A percentile compares a stretch with the other conserved stretches of the same genome.
phyloP scores from a whole-genome alignment of 2,888 invertebrate species.

The Hartigia nigra region DNA sequence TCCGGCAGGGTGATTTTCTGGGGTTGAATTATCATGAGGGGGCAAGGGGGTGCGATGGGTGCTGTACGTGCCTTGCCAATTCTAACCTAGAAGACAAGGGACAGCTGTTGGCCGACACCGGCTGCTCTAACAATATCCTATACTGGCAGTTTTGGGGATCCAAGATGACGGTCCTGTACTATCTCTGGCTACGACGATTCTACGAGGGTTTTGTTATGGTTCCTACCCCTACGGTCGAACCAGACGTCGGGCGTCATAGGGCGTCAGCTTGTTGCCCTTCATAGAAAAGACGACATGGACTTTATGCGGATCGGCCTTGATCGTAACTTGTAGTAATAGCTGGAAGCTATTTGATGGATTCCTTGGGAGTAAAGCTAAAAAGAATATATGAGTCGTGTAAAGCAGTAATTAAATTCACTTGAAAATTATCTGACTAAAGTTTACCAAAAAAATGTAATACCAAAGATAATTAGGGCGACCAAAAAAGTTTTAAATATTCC shows the following conservation, averaged over 20 bases:
- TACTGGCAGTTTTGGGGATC: slow-evolving; percentile 43
- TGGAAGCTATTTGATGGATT: no score
- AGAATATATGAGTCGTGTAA: no score
- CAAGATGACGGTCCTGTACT: slow-evolving; percentile 26
- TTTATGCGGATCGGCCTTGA: background rate
- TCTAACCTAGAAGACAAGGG: slow-evolving; percentile 22
- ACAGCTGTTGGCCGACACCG: slow-evolving; percentile 60
- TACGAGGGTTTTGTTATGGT: background rate
- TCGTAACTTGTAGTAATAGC: background rate
- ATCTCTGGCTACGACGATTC: slow-evolving; percentile 5
- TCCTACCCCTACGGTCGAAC: no score
- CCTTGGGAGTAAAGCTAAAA: no score
- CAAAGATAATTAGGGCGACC: no score
- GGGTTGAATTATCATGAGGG: slow-evolving; percentile 4
- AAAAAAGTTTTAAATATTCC: no score
- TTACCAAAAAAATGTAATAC: no score
- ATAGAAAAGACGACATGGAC: background rate
- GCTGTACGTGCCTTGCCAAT: background rate
- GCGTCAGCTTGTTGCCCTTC: slow-evolving; percentile 45
- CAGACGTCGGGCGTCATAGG: slow-evolving; percentile 8
- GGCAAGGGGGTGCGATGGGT: no score
- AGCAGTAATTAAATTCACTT: no score
- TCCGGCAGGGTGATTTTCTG: slow-evolving; percentile 2
- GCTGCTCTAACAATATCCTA: slow-evolving; percentile 56
- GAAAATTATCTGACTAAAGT: no score